phyloP scores from a whole-genome alignment of 2,888 invertebrate species.

The Flabesymbios commensalis region DNA sequence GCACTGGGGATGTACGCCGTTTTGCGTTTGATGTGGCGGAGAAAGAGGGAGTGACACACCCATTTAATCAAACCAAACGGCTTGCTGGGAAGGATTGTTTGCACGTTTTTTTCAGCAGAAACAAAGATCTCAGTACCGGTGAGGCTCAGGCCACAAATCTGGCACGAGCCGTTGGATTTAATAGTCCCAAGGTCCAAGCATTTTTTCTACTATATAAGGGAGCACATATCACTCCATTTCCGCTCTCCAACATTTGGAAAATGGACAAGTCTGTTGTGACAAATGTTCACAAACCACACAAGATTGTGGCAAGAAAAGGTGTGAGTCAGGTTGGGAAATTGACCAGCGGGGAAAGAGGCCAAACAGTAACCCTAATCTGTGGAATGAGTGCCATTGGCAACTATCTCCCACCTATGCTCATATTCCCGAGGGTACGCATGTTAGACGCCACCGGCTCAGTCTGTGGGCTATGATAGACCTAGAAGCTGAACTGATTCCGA shows the following conservation, averaged over 20 bases:
- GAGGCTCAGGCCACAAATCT: conserved; percentile 23
- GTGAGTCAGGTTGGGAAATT: conserved; percentile 54
- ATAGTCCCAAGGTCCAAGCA: conserved; percentile 5
- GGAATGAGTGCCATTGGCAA: conserved; percentile 58
- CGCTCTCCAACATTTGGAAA: conserved; percentile 50
- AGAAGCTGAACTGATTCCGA: too few species aligned
- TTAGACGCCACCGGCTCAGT: too few species aligned
- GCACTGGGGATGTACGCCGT: not conserved
- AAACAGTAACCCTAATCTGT: conserved; percentile 60
- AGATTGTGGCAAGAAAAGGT: conserved; percentile 54
- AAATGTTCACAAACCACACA: conserved; percentile 57
- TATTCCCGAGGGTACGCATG: conserved; percentile 61
- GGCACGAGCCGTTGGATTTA: conserved; percentile 31
- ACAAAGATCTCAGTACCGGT: conserved; percentile 17
- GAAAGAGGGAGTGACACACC: not conserved
- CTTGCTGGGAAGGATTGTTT: conserved; percentile 26
- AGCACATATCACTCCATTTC: conserved; percentile 20
- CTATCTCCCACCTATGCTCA: conserved; percentile 63
- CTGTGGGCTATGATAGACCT: too few species aligned
- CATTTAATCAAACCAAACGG: conserved; percentile 11
- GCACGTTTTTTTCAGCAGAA: conserved; percentile 7
- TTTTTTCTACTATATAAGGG: conserved; percentile 20
- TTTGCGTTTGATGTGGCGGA: not conserved
- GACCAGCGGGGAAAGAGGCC: conserved; percentile 59
- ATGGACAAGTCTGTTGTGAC: conserved; percentile 59